Base-by-base conservation (phyloP, 2,888 invertebrate species). In the Trachelus stipa region DNA sequence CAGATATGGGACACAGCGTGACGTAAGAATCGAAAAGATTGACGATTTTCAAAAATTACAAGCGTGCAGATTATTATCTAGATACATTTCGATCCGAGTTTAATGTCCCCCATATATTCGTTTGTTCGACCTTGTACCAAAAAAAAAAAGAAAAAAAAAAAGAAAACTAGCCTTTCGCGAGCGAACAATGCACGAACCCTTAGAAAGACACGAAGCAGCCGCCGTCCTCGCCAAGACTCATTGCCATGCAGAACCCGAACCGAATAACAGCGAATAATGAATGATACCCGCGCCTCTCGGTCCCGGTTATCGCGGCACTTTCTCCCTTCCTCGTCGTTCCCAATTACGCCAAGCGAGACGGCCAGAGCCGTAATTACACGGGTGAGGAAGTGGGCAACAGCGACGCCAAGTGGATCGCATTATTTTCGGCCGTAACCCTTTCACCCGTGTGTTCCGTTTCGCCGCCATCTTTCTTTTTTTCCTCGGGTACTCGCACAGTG, bases 321-420 rank as follows among this genome's bases (percentile, higher is more conserved):
- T 85, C 85, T 85, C 86, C 81, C 81, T 69, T 83, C 78, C 76
- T 78, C 79, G 79, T 83, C 86, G 85, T 85, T 82, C 85, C 80
- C 83, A 80, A 86, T 84, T 85, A 84, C 82, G 79, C 78, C 77
- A 76, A 68, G 76, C 76, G 35, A 71, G 35, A 73, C 76, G 35
- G 56, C 35, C 37, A 23, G 33, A 34, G 83, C 83, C 83, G 85
- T 87, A 88, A 88, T 88, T 89, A 89, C 85, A 89, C 87, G 87
- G 86, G 77, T 85, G 87, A 87, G 84, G 83, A 85, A 81, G 79
- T 86, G 76, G 75, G 33, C 76, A 75, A 33, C 73, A 71, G 76
- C 76, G 71, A 31, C 71, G 71, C 12, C 31, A 31, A 79, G 77
- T 77, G 80, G 74, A 83, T 81, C 77, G 73, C 76, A 74, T 75